phyloP scores from a whole-genome alignment of 1,140 invertebrate species.

The Bombus affinis region DNA sequence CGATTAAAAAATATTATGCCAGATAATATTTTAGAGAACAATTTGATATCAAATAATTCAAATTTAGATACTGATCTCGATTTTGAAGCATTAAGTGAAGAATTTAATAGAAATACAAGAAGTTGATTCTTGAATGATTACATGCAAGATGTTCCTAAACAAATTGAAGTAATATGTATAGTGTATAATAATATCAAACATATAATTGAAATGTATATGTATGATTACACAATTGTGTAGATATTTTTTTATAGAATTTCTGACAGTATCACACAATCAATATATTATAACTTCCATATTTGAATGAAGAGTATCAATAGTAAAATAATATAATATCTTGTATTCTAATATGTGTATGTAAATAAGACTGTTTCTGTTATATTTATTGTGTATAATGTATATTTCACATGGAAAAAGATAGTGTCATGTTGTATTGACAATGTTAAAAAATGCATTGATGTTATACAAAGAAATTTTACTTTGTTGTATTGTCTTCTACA shows the following conservation, averaged over 20 bases:
- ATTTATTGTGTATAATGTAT: conserved; percentile 40
- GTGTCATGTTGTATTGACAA: not conserved
- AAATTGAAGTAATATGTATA: conserved; percentile 45
- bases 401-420: not conserved
- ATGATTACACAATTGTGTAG: conserved; percentile 43
- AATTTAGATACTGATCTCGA: conserved; percentile 74
- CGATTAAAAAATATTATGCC: conserved; percentile 78
- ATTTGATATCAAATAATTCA: conserved; percentile 73
- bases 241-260: conserved; percentile 54
- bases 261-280: conserved; percentile 39
- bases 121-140: conserved; percentile 69
- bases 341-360: conserved; percentile 41
- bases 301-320: conserved; percentile 21
- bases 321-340: conserved; percentile 40
- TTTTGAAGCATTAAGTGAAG: conserved; percentile 75
- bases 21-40: conserved; percentile 77
- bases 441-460: not conserved
- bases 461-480: conserved; percentile 16
- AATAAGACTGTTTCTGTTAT: conserved; percentile 51
- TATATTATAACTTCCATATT: conserved; percentile 36
- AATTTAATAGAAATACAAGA: conserved; percentile 74
- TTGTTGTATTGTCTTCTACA: not conserved
- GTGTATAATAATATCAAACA: conserved; percentile 50
- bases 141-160: conserved; percentile 35
- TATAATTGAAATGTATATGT: conserved; percentile 39